A percentile compares a stretch with the other conserved stretches of the same genome.
Evolutionary conservation across 2,888 invertebrate genomes (phyloP).

Genomic region (Tenthredo mesomela): DNA sequence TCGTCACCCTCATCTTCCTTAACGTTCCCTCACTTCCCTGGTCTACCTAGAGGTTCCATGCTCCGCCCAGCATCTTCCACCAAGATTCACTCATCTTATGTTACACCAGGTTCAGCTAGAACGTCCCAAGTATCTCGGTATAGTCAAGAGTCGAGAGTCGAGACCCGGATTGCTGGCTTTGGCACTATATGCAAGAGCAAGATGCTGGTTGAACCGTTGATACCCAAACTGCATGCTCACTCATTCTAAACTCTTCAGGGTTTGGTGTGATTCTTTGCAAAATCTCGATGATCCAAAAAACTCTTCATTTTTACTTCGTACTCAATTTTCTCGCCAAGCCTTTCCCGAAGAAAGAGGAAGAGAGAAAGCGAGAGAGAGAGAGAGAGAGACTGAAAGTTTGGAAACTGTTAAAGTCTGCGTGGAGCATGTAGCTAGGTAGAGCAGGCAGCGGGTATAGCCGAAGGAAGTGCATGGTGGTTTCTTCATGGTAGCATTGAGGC

Average conservation of each 20-base stretch:
- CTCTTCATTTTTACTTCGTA: no score
- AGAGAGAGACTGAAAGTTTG: neutral
- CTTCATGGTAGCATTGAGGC: constrained; percentile 44
- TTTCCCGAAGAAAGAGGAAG: no score
- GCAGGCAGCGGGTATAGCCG: neutral
- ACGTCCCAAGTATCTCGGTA: neutral
- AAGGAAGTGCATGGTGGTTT: constrained; percentile 6
- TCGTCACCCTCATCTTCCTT: constrained; percentile 44
- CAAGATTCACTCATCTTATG: constrained; percentile 53
- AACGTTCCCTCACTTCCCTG: constrained; percentile 8
- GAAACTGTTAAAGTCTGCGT: neutral
- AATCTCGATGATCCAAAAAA: no score
- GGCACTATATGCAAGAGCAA: no score
- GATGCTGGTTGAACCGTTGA: no score
- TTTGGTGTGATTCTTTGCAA: no score
- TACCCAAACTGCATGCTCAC: no score
- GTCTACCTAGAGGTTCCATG: constrained; percentile 56
- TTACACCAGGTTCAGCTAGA: neutral
- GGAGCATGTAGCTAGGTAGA: neutral
- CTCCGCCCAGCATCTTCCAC: constrained; percentile 67
- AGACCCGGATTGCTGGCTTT: no score
- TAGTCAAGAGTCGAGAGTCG: neutral
- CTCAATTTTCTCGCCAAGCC: no score
- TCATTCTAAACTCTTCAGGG: no score
- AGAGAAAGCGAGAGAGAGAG: no score